Evolutionary conservation across 2,888 invertebrate species (phyloP), one percentile per base, ranked within the genome.

Genomic region (Thymelicus acteon): DNA sequence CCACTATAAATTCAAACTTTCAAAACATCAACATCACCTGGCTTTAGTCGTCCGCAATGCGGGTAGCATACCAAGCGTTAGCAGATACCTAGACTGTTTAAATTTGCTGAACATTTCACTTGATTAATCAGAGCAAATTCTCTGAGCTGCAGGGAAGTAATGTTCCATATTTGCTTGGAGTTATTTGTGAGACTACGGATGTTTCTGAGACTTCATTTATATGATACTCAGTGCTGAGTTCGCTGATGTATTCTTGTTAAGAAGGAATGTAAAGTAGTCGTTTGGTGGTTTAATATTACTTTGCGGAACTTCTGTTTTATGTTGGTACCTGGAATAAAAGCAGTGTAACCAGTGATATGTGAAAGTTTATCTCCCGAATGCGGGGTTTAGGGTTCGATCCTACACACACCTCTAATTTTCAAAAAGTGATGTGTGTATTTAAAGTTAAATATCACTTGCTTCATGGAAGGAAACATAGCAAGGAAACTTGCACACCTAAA

Each of bases 41-140:
- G 49, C 15, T 12, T 44, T 12, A 44, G 15, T 3, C 6, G 12
- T 12, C 49, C 49, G 49, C 49, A 52, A 19, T 52, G 49, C 49
- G 19, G 49, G 49, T 52, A 52, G 49, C 49, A 52, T 52, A n/a
- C 13, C 13, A 19, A 52, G 7, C 15, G 19, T 19, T 0, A 52
- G 7, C 7, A 8, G 15, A 19, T 52, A 19, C 0, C 49, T 49
- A 49, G 31, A 31, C 31, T 10, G 15, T 13, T n/a, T 54, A 24
- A 24, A 6, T 19, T 54, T 5, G 5, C 12, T 54, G 31, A 54
- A 24, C 8, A 52, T 52, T 24, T 54, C 54, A n/a, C 54, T 24
- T 7, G 54, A 24, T 54, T 54, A 54, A 54, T 54, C 54, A 54
- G 54, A 54, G 24, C 10, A 54, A 54, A 54, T 12, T 24, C 24